Evolutionary conservation across 1,140 invertebrate species (phyloP), one percentile per base, ranked within the genome.

Genomic region (Arion vulgaris): DNA sequence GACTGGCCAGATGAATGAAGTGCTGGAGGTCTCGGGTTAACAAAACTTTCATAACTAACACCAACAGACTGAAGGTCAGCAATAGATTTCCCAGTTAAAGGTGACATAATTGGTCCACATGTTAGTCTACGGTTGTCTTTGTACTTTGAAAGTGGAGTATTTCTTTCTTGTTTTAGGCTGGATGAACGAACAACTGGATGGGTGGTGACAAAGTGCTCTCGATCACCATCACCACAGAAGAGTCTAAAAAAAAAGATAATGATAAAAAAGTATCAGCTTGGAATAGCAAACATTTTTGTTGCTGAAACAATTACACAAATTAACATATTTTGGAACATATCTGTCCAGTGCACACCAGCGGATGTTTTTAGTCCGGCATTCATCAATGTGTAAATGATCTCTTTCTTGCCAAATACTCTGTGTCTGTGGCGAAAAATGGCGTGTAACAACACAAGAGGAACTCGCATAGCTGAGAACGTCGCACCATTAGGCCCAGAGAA

Each of bases 161-260:
- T 38, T 51, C 62, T n/a, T 23, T 80, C 78, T 23, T 51, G 78
- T 32, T 71, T 80, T 1, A 71, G 66, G 19, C 62, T 71, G 19
- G 66, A 45, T n/a, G 78, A 13, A 15, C 78, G 62, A 2, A 49
- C 5, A 1, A 80, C 78, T 57, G 78, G 78, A 9, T 41, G 66
- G 1, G 66, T 15, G 1, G 45, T n/a, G 15, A 5, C 9, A 17
- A 45, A 41, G 17, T 49, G 7, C 23, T 80, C 78, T 39, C 71
- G 34, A 41, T 71, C 68, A 4, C 68, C 68, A 2, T 80, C 78
- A 28, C 78, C 78, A 71, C 76, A 49, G n/a, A 78, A 68, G 19
- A 78, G 39, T n/a, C 76, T 66, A 13, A 41, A 28, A 28, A n/a
- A 19, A 17, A 9, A 34, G 15, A 71, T 45, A 5, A 45, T 7